Percentiles rank a stretch among this genome's conserved stretches.
phyloP scores from a whole-genome alignment of 2,888 invertebrate species.

The Aphidoletes aphidimyza region DNA sequence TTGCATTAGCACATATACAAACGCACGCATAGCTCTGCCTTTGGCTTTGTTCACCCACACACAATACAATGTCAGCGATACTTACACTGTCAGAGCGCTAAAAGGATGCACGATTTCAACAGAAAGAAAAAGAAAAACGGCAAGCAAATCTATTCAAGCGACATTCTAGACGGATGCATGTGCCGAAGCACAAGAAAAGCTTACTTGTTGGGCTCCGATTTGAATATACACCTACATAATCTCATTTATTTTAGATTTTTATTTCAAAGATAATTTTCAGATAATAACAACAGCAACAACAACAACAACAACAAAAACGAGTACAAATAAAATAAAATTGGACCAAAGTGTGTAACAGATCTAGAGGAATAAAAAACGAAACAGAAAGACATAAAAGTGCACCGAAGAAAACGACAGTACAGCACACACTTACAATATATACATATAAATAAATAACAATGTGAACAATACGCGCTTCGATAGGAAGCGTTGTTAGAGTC shows the following conservation, averaged over 20 bases:
- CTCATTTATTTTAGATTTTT: slow-evolving; percentile 45
- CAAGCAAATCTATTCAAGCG: neutral
- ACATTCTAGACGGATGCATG: neutral
- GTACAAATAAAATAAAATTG: neutral
- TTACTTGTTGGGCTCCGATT: slow-evolving; percentile 38
- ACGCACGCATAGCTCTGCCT: neutral
- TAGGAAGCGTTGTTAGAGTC: slow-evolving; percentile 29
- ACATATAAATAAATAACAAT: slow-evolving; percentile 44
- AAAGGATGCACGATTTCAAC: neutral
- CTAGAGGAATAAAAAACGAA: neutral
- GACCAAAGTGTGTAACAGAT: neutral
- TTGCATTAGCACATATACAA: neutral
- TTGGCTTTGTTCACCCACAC: neutral
- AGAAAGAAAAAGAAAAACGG: too few relatives aligned
- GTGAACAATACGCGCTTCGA: slow-evolving; percentile 27
- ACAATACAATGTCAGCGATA: neutral
- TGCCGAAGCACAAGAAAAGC: neutral
- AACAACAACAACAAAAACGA: neutral
- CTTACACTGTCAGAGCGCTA: neutral
- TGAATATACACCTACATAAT: slow-evolving; percentile 30
- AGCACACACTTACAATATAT: neutral
- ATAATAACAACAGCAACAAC: neutral
- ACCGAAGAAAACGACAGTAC: neutral
- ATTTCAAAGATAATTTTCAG: slow-evolving; percentile 48
- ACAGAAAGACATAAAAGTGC: neutral